Base-by-base conservation (phyloP, 2,888 invertebrate genomes). In the Brassicogethes aeneus region DNA sequence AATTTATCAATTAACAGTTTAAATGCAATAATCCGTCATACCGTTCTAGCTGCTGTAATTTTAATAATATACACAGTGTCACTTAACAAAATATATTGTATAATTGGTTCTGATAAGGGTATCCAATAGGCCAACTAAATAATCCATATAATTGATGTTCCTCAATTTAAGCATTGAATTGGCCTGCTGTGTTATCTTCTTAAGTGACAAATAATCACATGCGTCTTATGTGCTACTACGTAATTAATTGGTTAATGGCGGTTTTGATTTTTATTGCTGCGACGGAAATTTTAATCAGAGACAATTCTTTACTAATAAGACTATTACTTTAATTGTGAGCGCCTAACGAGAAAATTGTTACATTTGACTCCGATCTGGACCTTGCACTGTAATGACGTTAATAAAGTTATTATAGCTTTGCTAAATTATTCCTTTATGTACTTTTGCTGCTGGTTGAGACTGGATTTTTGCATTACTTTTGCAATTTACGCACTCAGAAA, bases 61-160 rank as follows among this genome's bases (percentile, higher is more conserved):
- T 65, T 63, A 64, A 64, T 65, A 64, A 62, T 62, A 61, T 55
- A 59, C 60, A 61, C 57, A 61, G 64, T 62, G 63, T 64, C 65
- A 64, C 65, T 65, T 65, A 65, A 66, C 60, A 52, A 59, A 62
- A 59, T 66, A 63, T 59, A 67, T 65, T 64, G 65, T 66, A 65
- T 67, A 67, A 67, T 67, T 67, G 66, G 64, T 65, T 66, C 61
- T 65, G 66, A 67, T 67, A 66, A 65, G 66, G 66, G 66, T 65
- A 64, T 55, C 46, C 55, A 59, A 56, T 52, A 37, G 58, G 16
- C 41, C 61, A 57, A 43, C 15, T 36, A 32, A 47, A 29, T 43
- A 36, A 38, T 49, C 36, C 39, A 15, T 15, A 39, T 42, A 44
- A 36, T 42, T 37, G 41, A 17, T 40, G 23, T 34, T 31, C 16